These are phyloP conservation scores for Gortyna flavago DNA, from an alignment of 2,888 invertebrate genomes.

Conservation along the genomic window DNA sequence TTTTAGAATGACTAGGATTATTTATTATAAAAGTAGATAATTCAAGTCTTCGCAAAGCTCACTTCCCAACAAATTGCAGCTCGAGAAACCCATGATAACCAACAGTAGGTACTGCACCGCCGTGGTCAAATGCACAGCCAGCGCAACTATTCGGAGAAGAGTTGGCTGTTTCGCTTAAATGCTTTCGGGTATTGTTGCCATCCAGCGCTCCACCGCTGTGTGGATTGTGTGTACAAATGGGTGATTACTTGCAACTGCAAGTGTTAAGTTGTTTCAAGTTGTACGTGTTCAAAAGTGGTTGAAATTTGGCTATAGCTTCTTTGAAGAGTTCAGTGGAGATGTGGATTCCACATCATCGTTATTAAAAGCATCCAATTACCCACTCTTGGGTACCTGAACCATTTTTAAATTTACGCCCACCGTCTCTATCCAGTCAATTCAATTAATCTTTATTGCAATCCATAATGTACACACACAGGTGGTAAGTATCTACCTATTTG, in stretches of 20 bases:
- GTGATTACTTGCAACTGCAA: constrained; percentile 47
- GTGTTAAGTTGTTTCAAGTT: constrained; percentile 32
- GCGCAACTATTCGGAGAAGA: constrained; percentile 60
- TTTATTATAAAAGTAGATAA: no score
- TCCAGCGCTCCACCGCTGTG: constrained; percentile 39
- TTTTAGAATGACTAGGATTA: no score
- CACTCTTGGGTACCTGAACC: no score
- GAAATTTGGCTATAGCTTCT: background rate
- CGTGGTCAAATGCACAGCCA: constrained; percentile 61
- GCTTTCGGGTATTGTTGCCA: constrained; percentile 59
- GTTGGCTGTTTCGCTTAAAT: constrained; percentile 65
- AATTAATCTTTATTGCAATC: no score
- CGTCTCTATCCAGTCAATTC: no score
- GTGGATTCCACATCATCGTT: background rate
- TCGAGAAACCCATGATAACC: background rate
- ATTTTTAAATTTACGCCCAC: background rate
- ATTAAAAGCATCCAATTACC: background rate
- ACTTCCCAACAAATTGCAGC: background rate
- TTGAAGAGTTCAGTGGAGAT: background rate
- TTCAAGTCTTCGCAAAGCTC: background rate
- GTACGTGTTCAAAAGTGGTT: background rate
- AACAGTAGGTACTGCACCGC: constrained; percentile 24
- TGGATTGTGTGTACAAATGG: constrained; percentile 34
- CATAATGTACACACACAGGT: no score
- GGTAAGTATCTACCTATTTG: background rate